These are phyloP conservation scores for Pangasianodon hypophthalmus DNA, from an alignment of 2,113 vertebrate genomes.

Conservation along the genomic window DNA sequence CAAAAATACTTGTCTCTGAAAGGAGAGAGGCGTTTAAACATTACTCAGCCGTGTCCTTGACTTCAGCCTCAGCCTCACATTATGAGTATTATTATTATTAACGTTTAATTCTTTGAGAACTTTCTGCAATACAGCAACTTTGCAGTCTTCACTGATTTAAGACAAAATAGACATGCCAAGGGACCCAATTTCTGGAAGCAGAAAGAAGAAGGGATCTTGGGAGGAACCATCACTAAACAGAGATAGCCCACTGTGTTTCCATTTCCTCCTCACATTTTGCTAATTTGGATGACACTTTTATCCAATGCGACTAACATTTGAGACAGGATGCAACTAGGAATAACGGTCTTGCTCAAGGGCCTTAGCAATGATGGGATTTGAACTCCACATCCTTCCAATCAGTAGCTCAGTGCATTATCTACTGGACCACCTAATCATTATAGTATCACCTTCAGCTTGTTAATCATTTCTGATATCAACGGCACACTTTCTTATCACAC, in stretches of 20 bases:
- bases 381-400: background rate
- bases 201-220: background rate
- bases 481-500: background rate
- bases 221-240: background rate
- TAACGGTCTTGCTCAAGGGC: background rate
- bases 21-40: background rate
- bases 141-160: background rate
- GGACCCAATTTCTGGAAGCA: background rate
- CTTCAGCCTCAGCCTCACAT: background rate
- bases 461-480: background rate
- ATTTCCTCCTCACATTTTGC: background rate
- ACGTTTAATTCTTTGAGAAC: background rate
- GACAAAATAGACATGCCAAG: background rate
- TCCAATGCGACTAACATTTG: background rate
- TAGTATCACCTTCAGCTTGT: background rate
- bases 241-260: background rate
- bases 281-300: background rate
- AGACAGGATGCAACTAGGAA: background rate
- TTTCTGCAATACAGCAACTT: background rate
- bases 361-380: background rate
- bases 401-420: background rate
- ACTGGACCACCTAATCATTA: background rate
- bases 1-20: slow-evolving; percentile 6
- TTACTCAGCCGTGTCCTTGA: background rate
- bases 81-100: too few species aligned